Conservation (phyloP, 2,888 invertebrate species). For the Cantharis rufa region DNA sequence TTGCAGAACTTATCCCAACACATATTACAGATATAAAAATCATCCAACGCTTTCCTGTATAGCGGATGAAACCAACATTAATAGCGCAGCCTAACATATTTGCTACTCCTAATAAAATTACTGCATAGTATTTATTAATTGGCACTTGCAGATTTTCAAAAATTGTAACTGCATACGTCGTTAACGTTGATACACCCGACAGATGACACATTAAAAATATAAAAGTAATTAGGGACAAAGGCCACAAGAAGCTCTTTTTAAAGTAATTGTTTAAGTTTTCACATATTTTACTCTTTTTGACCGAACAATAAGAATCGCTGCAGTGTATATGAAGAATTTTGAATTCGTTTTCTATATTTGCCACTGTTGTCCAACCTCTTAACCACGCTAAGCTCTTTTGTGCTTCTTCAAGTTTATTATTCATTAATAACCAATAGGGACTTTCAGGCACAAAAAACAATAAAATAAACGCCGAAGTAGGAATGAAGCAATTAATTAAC, state of each 20-base stretch:
- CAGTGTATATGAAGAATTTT: constrained; percentile 35
- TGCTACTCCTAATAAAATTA: constrained; percentile 70
- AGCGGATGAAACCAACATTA: constrained; percentile 71
- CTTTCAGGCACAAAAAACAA: constrained; percentile 79
- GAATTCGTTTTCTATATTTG: constrained; percentile 65
- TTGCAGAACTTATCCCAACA: neutral
- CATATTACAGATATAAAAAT: constrained; percentile 66
- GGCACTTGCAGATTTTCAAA: constrained; percentile 74
- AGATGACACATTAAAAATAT: constrained; percentile 76
- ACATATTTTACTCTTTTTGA: neutral
- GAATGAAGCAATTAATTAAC: constrained; percentile 67
- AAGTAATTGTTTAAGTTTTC: neutral
- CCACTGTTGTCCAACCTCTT: constrained; percentile 73
- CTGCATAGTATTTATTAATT: constrained; percentile 75
- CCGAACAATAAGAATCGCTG: neutral
- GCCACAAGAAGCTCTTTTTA: constrained; percentile 66
- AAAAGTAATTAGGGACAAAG: constrained; percentile 67
- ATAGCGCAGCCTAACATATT: constrained; percentile 69
- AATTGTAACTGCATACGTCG: constrained; percentile 75
- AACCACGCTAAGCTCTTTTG: constrained; percentile 75
- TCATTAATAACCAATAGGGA: constrained; percentile 77
- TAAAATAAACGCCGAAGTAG: constrained; percentile 65
- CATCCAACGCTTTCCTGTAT: constrained; percentile 72
- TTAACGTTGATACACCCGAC: constrained; percentile 73
- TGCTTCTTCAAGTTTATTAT: constrained; percentile 68